Conservation (phyloP, 2,888 invertebrate species). For the Calliphora vomitoria region DNA sequence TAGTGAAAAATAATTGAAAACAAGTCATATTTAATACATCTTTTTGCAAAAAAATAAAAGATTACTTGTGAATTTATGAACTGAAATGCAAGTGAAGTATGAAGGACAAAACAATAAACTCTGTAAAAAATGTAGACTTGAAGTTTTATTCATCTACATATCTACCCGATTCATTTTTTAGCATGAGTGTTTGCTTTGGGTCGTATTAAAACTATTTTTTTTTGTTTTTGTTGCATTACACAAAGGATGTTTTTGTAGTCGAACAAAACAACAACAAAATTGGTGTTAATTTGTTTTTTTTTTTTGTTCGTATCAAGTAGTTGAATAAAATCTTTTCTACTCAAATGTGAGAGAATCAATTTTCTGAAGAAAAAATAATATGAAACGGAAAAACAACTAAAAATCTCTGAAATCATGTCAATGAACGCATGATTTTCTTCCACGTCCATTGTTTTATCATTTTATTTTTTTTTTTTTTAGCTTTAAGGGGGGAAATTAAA, state of each 20-base stretch:
- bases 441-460: conserved; percentile 16
- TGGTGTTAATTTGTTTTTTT: not conserved
- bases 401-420: conserved; percentile 14
- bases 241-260: conserved; percentile 20
- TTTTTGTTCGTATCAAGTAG: not conserved
- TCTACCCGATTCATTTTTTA: not conserved
- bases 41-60: conserved; percentile 13
- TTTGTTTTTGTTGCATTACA: not conserved
- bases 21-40: too few relatives aligned
- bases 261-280: too few relatives aligned
- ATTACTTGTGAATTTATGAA: not conserved
- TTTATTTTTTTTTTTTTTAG: conserved; percentile 11
- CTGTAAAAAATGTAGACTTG: not conserved
- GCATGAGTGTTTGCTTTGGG: conserved; percentile 1
- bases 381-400: not conserved
- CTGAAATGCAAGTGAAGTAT: conserved; percentile 32
- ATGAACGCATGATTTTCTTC: conserved; percentile 46
- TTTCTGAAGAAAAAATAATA: not conserved
- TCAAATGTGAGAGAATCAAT: not conserved
- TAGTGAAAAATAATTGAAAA: not conserved
- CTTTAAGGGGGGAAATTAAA: not conserved
- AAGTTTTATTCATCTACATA: not conserved
- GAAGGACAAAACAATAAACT: conserved; percentile 25
- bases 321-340: not conserved
- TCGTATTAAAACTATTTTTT: not conserved